phyloP scores from a whole-genome alignment of 2,113 vertebrate genomes.

The Rallus limicola region DNA sequence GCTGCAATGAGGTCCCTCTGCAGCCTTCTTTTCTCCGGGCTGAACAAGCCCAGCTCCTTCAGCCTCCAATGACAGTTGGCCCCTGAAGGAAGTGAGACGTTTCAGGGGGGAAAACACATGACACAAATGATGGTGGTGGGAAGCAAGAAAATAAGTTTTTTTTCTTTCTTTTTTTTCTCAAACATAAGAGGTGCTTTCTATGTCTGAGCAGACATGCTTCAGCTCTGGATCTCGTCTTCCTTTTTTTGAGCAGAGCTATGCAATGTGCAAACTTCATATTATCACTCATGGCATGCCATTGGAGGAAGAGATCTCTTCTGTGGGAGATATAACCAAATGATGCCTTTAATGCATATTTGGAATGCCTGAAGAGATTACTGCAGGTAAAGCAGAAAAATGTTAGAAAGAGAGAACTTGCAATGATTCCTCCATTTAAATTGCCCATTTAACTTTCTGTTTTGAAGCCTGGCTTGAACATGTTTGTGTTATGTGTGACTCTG shows the following conservation, averaged over 20 bases:
- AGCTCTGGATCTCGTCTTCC: not conserved
- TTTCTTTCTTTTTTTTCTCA: not conserved
- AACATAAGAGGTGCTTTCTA: not conserved
- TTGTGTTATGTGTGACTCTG: not conserved
- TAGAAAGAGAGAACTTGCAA: not conserved
- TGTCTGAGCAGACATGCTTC: not conserved
- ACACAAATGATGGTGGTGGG: too few species aligned
- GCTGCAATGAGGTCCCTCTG: too few species aligned
- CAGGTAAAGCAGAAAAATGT: not conserved
- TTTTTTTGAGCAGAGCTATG: not conserved
- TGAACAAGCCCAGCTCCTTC: too few species aligned
- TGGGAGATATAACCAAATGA: not conserved
- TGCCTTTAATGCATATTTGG: not conserved
- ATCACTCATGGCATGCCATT: not conserved
- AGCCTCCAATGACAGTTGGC: not conserved
- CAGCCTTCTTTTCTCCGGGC: too few species aligned
- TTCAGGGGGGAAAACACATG: rapidly evolving
- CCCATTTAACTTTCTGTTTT: not conserved
- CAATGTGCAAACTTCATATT: not conserved
- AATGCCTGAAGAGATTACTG: not conserved
- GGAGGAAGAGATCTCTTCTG: not conserved
- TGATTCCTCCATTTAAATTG: not conserved
- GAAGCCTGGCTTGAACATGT: not conserved
- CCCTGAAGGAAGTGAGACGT: not conserved
- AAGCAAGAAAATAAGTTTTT: too few species aligned